Conservation (phyloP, 2,888 invertebrate species). For the Synergus umbraculus region DNA sequence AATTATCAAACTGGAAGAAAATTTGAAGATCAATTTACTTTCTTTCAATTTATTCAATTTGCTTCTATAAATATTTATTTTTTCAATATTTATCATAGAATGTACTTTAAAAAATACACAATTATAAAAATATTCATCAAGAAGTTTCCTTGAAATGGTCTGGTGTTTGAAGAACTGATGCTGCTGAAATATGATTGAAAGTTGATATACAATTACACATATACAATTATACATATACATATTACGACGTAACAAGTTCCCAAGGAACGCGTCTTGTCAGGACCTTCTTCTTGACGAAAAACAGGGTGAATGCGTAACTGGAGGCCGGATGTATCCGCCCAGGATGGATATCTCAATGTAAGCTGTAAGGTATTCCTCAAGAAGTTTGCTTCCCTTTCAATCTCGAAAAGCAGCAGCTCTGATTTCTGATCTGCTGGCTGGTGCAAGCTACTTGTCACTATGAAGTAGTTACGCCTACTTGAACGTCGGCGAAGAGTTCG, state of each 20-base stretch:
- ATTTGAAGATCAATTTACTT: no score
- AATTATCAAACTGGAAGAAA: no score
- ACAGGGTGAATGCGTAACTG: slow-evolving; percentile 72
- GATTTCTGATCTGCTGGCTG: slow-evolving; percentile 76
- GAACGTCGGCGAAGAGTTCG: slow-evolving; percentile 62
- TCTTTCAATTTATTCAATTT: no score
- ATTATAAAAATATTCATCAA: no score
- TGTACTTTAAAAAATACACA: no score
- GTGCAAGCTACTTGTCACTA: slow-evolving; percentile 74
- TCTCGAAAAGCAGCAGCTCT: slow-evolving; percentile 66
- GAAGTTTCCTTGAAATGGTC: not conserved
- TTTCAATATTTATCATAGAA: no score
- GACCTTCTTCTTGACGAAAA: slow-evolving; percentile 48
- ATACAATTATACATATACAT: no score
- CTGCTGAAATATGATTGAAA: not conserved
- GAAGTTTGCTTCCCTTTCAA: slow-evolving; percentile 60
- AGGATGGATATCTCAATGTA: slow-evolving; percentile 69
- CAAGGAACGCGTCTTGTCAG: slow-evolving; percentile 18
- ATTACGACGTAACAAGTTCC: slow-evolving; percentile 31
- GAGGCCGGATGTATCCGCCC: slow-evolving; percentile 77
- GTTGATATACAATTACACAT: not conserved
- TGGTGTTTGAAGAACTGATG: not conserved
- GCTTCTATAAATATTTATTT: no score
- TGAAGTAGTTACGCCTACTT: slow-evolving; percentile 60
- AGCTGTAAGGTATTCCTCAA: slow-evolving; percentile 61